These are phyloP conservation scores for Cheirogaleus medius DNA, from an alignment of 2,113 vertebrate genomes.

Conservation along the genomic window DNA sequence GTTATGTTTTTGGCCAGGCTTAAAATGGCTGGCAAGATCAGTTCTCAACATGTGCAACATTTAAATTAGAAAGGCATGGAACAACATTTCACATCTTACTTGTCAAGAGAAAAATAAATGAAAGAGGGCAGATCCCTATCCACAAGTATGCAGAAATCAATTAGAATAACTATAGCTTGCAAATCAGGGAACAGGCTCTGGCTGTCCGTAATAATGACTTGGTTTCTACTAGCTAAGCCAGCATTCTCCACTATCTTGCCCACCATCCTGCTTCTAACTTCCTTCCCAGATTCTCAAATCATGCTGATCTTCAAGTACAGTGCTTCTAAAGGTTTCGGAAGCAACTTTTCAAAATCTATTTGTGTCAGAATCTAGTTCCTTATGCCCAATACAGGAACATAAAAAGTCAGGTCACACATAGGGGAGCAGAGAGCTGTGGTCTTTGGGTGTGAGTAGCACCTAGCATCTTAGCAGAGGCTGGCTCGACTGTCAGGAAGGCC, in stretches of 20 bases:
- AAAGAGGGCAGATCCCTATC: conserved; percentile 75
- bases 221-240: conserved; percentile 1
- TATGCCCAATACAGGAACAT: neutral
- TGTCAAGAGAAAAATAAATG: conserved; percentile 77
- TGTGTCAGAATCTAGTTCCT: conserved; percentile 26
- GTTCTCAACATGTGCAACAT: conserved; percentile 72
- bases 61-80: conserved; percentile 81
- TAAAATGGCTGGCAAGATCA: conserved; percentile 71
- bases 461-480: neutral
- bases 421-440: neutral
- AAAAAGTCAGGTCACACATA: neutral
- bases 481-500: neutral
- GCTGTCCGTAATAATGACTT: conserved; percentile 23
- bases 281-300: conserved; percentile 48
- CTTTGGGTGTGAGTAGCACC: neutral
- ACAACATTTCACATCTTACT: conserved; percentile 78
- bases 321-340: conserved; percentile 56
- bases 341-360: conserved; percentile 65
- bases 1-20: conserved; percentile 69
- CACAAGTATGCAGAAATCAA: conserved; percentile 78
- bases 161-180: conserved; percentile 58
- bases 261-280: conserved; percentile 40
- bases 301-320: neutral
- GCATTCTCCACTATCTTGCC: neutral
- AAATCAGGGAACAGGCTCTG: conserved; percentile 54